Base-by-base conservation (phyloP, 2,888 invertebrate species). In the Rambutsinella grinnellia region DNA sequence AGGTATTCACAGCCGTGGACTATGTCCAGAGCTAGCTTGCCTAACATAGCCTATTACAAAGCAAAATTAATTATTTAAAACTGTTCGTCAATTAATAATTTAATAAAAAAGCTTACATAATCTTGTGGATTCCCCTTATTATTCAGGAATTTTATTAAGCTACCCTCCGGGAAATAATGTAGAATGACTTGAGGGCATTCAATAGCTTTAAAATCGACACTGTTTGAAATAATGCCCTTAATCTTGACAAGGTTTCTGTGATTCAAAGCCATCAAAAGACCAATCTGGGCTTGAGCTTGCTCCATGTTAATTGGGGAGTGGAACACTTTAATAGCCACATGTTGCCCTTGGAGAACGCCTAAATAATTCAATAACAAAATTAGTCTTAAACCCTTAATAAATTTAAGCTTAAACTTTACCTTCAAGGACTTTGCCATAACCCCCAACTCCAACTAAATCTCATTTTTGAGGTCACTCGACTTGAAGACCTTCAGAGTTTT, bases 1-100 rank as follows among this genome's bases (percentile, higher is more conserved):
- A 80, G 70, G 57, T 80, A 80, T 26, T 76, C 78, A 53, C 68
- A 72, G 0, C 69, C 78, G 15, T 70, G 49, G 8, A 69, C 44
- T 13, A 80, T 26, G 51, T 80, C 80, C 1, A 47, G 19, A 1
- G 76, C 63, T 23, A 78, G 49, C 53, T 78, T 78, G 3, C 63
- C 62, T 36, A 80, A 21, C 44, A 61, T 75, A 17, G 36, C 65
- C 71, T 71, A 17, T 6, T 36, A 24, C 44, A 24, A 53, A 24
- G 27, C 1, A 6, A 26, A 17, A 66, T 8, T 44, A 5, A 36
- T 21, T 19, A 15, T 28, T 36, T 19, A 26, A n/a, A 19, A 3
- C n/a, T 15, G 13, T 46, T 67, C 15, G 23, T 10, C 46, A 24
- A 19, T 24, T 15, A 47, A 53, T 3, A 62, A 60, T 8, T 47